A percentile compares a stretch with the other conserved stretches of the same genome.
Conservation (phyloP, 2,797 vertebrate genomes). For the Sardinella longiceps region DNA sequence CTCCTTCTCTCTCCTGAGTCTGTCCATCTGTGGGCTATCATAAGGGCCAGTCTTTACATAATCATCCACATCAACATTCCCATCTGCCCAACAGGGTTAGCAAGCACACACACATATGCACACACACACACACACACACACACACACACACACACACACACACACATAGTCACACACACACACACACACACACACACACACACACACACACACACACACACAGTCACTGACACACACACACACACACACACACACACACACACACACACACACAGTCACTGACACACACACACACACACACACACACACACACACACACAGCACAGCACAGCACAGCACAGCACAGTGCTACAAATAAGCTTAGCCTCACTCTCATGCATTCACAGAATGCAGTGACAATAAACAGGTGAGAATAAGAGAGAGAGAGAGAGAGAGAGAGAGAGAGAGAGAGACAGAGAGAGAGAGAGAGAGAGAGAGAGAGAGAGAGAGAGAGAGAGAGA, state of each 20-base stretch:
- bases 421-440: background rate
- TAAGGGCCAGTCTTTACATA: background rate
- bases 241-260: background rate
- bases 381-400: no score
- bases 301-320: no score
- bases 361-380: no score
- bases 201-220: no score
- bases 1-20: background rate
- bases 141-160: no score
- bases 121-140: background rate
- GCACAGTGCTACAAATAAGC: no score
- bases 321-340: no score
- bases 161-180: no score
- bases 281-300: no score
- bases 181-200: no score
- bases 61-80: constrained; percentile 2
- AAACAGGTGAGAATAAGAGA: background rate
- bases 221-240: no score
- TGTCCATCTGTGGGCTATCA: background rate
- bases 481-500: constrained; percentile 19
- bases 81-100: constrained; percentile 37
- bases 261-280: no score
- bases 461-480: background rate
- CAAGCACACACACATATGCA: constrained; percentile 41
- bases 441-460: background rate